phyloP scores from a whole-genome alignment of 2,113 vertebrate species.

The Pampusana beccarii region DNA sequence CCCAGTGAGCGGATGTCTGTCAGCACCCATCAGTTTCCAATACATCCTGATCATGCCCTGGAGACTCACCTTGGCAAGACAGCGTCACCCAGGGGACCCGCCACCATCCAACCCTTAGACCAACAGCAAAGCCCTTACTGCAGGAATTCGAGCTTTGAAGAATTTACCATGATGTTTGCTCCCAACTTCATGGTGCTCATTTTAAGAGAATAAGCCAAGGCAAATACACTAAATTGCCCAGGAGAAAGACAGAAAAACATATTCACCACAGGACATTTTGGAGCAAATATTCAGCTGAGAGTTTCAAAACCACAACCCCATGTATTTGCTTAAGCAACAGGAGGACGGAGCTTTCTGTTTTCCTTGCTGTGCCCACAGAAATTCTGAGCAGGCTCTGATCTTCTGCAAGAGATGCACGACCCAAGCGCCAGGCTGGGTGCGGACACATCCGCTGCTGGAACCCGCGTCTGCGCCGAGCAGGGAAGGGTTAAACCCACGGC shows the following conservation, averaged over 20 bases:
- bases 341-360: background rate
- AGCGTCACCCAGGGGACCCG: background rate
- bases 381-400: background rate
- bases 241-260: background rate
- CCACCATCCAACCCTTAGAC: background rate
- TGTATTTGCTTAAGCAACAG: background rate
- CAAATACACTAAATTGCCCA: background rate
- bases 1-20: background rate
- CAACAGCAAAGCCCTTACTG: background rate
- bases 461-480: background rate
- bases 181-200: background rate
- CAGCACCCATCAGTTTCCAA: background rate
- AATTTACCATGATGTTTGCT: background rate
- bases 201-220: background rate
- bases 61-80: background rate
- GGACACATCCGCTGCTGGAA: background rate
- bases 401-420: background rate
- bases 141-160: background rate
- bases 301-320: background rate
- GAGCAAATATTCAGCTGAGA: background rate
- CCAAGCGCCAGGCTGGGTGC: background rate
- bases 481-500: slow-evolving; percentile 73
- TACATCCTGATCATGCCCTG: accelerated
- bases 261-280: background rate
- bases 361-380: background rate